phyloP scores from a whole-genome alignment of 2,888 invertebrate genomes.

The Salticus scenicus region DNA sequence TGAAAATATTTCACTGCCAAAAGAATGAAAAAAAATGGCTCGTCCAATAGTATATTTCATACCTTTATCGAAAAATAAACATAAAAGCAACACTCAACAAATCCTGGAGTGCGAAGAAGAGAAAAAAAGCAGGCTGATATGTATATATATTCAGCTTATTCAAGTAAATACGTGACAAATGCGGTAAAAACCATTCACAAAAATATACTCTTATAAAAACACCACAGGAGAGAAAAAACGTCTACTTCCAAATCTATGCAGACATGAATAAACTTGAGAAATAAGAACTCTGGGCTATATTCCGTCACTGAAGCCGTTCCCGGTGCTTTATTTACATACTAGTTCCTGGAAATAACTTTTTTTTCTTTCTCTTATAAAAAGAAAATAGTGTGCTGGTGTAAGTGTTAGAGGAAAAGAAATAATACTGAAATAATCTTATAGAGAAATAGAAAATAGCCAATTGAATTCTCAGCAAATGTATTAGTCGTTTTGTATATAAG shows the following conservation, averaged over 20 bases:
- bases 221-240: not conserved
- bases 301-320: not conserved
- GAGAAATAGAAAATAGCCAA: too few relatives aligned
- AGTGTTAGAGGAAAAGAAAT: not conserved
- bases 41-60: too few relatives aligned
- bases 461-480: too few relatives aligned
- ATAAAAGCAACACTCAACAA: too few relatives aligned
- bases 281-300: not conserved
- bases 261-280: not conserved
- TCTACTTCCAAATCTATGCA: constrained; percentile 1
- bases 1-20: too few relatives aligned
- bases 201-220: not conserved
- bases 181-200: not conserved
- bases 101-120: too few relatives aligned
- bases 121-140: too few relatives aligned
- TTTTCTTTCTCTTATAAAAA: not conserved
- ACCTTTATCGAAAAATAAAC: too few relatives aligned
- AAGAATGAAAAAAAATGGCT: too few relatives aligned
- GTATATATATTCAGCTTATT: not conserved
- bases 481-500: too few relatives aligned
- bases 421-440: not conserved
- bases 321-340: not conserved
- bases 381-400: not conserved
- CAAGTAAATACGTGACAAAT: constrained; percentile 5
- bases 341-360: not conserved